These are phyloP conservation scores for Blomia tropicalis DNA, from an alignment of 2,888 invertebrate genomes.

Conservation along the genomic window DNA sequence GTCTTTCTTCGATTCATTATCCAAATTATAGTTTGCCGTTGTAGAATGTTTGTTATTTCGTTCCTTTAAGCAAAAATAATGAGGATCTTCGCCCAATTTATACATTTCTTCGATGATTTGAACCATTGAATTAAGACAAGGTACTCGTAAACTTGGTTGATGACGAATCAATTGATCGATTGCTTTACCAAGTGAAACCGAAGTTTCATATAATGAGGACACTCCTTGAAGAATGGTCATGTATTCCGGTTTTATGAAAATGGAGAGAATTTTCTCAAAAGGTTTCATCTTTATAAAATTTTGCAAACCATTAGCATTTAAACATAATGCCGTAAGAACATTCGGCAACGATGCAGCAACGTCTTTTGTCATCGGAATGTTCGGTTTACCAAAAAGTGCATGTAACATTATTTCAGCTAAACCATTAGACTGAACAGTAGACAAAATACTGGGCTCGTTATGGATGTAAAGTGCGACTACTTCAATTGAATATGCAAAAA, in stretches of 20 bases:
- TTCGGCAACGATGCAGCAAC: background rate
- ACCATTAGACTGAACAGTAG: background rate
- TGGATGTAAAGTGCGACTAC: background rate
- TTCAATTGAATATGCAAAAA: background rate
- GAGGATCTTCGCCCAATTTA: background rate
- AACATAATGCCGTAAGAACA: background rate
- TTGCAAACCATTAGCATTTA: background rate
- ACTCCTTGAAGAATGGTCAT: background rate
- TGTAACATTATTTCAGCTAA: background rate
- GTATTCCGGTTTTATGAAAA: conserved; percentile 7
- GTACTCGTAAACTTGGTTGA: background rate
- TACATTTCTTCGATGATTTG: background rate
- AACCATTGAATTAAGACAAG: background rate
- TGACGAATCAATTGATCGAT: conserved; percentile 4
- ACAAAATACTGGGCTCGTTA: background rate
- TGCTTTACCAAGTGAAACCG: background rate
- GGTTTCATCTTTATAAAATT: background rate
- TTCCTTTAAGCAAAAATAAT: background rate
- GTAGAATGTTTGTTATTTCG: background rate
- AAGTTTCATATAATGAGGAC: background rate
- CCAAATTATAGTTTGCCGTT: background rate
- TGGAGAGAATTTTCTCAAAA: background rate
- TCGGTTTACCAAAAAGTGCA: background rate
- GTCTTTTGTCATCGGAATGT: background rate
- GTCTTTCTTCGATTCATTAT: background rate